Conservation (phyloP, 2,113 vertebrate genomes). For the Sylvilagus bachmani region DNA sequence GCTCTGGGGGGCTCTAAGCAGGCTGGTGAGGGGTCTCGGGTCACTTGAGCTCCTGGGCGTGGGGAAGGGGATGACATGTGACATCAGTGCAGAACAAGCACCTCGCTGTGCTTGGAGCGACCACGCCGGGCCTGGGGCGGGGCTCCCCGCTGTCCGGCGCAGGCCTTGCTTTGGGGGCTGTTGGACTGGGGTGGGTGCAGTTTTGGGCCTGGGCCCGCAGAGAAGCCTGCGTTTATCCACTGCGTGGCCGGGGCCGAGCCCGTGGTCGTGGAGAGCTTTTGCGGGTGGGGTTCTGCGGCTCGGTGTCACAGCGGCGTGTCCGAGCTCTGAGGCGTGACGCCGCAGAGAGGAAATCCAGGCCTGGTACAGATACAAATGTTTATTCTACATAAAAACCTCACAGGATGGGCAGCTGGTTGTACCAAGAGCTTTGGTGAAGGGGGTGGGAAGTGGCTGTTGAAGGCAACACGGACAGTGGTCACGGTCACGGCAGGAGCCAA, state of each 20-base stretch:
- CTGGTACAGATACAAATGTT: slow-evolving; percentile 89
- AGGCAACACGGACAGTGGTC: slow-evolving; percentile 85
- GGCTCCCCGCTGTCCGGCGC: too few species aligned
- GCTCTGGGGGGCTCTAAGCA: neutral
- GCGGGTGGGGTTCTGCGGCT: neutral
- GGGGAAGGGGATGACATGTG: too few species aligned
- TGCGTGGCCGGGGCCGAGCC: neutral
- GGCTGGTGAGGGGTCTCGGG: too few species aligned
- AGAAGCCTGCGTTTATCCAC: neutral
- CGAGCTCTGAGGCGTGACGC: neutral
- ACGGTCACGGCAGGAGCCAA: slow-evolving; percentile 87
- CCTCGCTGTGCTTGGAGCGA: too few species aligned
- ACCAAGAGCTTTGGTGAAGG: slow-evolving; percentile 87
- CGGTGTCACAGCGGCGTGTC: rapidly evolving
- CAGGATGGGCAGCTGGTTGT: slow-evolving; percentile 90
- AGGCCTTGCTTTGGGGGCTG: neutral
- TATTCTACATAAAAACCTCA: slow-evolving; percentile 92
- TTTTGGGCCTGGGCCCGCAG: neutral
- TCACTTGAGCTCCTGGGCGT: neutral
- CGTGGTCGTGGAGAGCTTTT: neutral
- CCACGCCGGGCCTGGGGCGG: too few species aligned
- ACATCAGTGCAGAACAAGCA: neutral
- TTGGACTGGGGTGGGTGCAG: too few species aligned
- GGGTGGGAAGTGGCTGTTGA: slow-evolving; percentile 42
- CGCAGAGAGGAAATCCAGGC: neutral